phyloP scores from a whole-genome alignment of 2,113 vertebrate species.

The Festucalex cinctus region DNA sequence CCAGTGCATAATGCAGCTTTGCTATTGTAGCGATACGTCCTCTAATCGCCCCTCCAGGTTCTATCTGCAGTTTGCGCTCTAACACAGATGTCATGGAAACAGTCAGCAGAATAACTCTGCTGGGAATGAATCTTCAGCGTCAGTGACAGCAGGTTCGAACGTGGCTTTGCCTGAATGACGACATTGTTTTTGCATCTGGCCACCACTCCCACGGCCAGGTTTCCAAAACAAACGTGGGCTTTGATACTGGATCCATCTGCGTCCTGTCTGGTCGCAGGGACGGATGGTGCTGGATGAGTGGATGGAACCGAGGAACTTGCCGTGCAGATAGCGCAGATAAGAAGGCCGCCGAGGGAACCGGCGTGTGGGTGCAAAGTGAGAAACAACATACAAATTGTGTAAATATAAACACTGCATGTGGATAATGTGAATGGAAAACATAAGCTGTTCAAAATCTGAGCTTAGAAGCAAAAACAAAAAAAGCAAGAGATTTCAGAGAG shows the following conservation, averaged over 20 bases:
- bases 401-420: conserved; percentile 22
- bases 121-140: conserved; percentile 21
- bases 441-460: conserved; percentile 20
- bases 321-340: conserved; percentile 9
- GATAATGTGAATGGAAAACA: conserved; percentile 30
- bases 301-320: conserved; percentile 19
- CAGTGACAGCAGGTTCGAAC: conserved; percentile 31
- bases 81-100: conserved; percentile 53
- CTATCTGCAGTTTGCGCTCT: conserved; percentile 17
- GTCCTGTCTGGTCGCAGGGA: conserved; percentile 28
- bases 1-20: conserved; percentile 25
- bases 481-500: background rate
- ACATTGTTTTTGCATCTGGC: conserved; percentile 59
- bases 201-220: conserved; percentile 29
- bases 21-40: conserved; percentile 2
- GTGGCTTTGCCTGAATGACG: conserved; percentile 36
- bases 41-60: conserved; percentile 26
- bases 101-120: conserved; percentile 41
- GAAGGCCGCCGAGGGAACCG: conserved; percentile 1
- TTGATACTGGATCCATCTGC: conserved; percentile 35
- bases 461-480: conserved; percentile 13
- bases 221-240: conserved; percentile 55
- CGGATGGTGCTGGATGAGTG: background rate
- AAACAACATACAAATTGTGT: conserved; percentile 22
- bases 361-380: conserved; percentile 28